Evolutionary conservation across 2,888 invertebrate species (phyloP).

Genomic region (Microctonus brassicae): DNA sequence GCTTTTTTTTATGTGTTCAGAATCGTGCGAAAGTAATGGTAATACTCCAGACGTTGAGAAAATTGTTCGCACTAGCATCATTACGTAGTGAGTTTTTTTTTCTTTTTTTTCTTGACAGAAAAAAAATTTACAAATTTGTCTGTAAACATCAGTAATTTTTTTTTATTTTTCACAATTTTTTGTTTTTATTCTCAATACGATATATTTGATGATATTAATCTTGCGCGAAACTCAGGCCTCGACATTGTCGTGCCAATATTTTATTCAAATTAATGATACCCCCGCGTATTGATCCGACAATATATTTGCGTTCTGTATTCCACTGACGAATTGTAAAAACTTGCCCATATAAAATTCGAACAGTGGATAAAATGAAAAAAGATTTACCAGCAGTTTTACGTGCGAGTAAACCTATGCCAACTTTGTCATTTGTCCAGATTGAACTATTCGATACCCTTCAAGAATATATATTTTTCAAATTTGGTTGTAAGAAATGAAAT

Average conservation of each 20-base stretch:
- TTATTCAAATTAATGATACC: conserved; percentile 42
- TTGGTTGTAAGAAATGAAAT: background rate
- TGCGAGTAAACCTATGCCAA: background rate
- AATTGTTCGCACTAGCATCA: background rate
- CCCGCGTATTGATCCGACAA: conserved; percentile 29
- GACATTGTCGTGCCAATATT: conserved; percentile 35
- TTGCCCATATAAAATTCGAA: background rate
- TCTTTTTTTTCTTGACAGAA: background rate
- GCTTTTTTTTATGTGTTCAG: background rate
- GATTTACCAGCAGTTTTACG: background rate
- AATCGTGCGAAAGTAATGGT: background rate
- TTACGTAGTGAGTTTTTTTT: background rate
- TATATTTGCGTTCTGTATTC: conserved; percentile 13
- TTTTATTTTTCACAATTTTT: conserved; percentile 7
- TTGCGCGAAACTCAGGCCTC: background rate
- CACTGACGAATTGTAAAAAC: conserved; percentile 26
- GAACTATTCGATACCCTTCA: background rate
- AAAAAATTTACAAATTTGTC: background rate
- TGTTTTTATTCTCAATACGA: conserved; percentile 20
- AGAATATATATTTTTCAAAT: background rate
- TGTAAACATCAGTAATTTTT: background rate
- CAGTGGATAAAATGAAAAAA: background rate
- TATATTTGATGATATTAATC: background rate
- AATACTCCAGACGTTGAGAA: background rate
- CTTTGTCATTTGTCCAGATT: background rate